Conservation (phyloP, 2,888 invertebrate species). For the Orthosia gracilis region DNA sequence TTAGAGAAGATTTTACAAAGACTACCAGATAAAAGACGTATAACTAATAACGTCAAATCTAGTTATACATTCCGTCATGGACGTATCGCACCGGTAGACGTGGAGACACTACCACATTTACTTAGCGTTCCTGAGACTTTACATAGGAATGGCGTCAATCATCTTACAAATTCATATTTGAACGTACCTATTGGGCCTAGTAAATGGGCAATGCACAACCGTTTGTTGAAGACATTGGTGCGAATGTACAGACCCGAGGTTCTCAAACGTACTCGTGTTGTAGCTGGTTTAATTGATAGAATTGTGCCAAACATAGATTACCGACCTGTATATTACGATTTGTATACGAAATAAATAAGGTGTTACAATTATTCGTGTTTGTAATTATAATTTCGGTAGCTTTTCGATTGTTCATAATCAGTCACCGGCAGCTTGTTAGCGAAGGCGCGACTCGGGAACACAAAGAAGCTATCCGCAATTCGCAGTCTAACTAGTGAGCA, state of each 20-base stretch:
- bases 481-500: constrained; percentile 86
- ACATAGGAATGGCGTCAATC: constrained; percentile 27
- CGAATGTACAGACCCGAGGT: constrained; percentile 35
- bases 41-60: constrained; percentile 33
- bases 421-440: constrained; percentile 86
- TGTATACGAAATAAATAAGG: constrained; percentile 50
- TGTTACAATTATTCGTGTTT: constrained; percentile 24
- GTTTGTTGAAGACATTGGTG: constrained; percentile 14
- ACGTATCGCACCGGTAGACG: constrained; percentile 21
- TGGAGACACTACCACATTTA: constrained; percentile 18
- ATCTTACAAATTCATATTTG: constrained; percentile 36
- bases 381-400: constrained; percentile 57
- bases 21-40: constrained; percentile 39
- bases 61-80: constrained; percentile 33
- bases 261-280: constrained; percentile 32
- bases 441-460: constrained; percentile 84
- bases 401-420: constrained; percentile 73
- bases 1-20: constrained; percentile 58
- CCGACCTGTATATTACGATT: constrained; percentile 51
- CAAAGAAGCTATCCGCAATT: constrained; percentile 88
- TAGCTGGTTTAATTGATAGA: constrained; percentile 41
- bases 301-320: constrained; percentile 43
- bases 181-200: constrained; percentile 27
- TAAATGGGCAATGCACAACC: constrained; percentile 48
- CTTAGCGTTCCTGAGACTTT: constrained; percentile 20